Base-by-base conservation (phyloP, 2,113 vertebrate species). In the Colius striatus region DNA sequence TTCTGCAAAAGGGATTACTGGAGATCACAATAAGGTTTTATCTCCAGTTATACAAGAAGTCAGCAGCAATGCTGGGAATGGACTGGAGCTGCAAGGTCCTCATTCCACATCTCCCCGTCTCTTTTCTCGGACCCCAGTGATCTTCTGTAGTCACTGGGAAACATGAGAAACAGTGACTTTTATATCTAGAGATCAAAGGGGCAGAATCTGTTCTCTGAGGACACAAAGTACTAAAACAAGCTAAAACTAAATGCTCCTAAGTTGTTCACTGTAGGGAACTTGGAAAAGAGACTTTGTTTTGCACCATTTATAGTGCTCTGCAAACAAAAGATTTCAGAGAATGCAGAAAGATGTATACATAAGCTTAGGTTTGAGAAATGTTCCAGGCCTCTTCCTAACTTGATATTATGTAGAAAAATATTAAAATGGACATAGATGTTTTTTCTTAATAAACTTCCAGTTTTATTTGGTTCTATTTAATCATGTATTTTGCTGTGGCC, bases 111-210 rank as follows among this genome's bases (percentile, higher is more conserved):
- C 43, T 74, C 76, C 34, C 48, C 18, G 25, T 10, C 53, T 82
- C 74, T 71, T 84, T 47, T 67, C 38, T 74, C 17, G 34, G 79
- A 43, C 57, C 71, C 38, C 81, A 94, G 38, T 36, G 54, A 87
- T 96, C 32, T 54, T 76, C 47, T 50, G n/a, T 29, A 89, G 89
- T 21, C 54, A 81, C 89, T 68, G 71, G 27, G 61, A 87, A 75
- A 75, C 65, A 76, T 71, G 78, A 45, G 53, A 95, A 93, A 90
- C 25, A 68, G 22, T 7, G 27, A n/a, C 74, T 96, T 91, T 93
- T 89, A 21, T 84, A 92, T 92, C 83, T 83, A 19, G 65, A 96
- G 75, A 94, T 95, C 92, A 94, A 95, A 96, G 77, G 53, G 50
- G 18, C 25, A 80, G 80, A 80, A 89, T 95, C 61, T 93, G 54